Evolutionary conservation across 2,113 vertebrate species (phyloP), one percentile per base, ranked within the genome.

Genomic region (Salminus brasiliensis): DNA sequence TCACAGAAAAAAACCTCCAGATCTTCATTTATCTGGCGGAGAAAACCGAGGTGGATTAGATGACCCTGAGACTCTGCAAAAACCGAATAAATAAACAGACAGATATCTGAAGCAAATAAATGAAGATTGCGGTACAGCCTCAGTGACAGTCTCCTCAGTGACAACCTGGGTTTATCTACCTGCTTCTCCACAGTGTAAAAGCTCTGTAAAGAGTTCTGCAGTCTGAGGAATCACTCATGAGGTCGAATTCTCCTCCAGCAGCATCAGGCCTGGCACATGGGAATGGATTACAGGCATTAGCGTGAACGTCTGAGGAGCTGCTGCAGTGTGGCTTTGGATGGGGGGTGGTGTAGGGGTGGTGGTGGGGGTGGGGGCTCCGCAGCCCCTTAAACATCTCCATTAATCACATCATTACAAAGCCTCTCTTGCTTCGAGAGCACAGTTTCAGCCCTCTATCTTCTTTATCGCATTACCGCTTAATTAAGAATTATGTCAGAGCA

Each of bases 401-500:
- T 94, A 95, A 95, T 96, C 94, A 94, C 90, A 76, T 90, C 87
- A 89, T 94, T 93, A 93, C 85, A 90, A 89, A 59, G 86, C 89
- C 91, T 89, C 80, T 77, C 41, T 86, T 89, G 87, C 85, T 87
- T 90, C 87, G 86, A 90, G 91, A 88, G 84, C 85, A 27, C 78
- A 84, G 83, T 87, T 90, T 85, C 79, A 84, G 84, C 86, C 85
- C 81, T 83, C 82, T 88, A 90, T 91, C 90, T 89, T 88, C 88
- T 94, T 95, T 94, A 96, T 95, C 95, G 92, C 92, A 93, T 96
- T 95, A 95, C 87, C 53, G 88, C 93, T 95, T 97, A 96, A 97
- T 97, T 96, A 96, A 95, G 93, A 96, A 93, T 93, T 92, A 95
- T 95, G 94, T 95, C 90, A 85, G 80, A 90, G 91, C 92, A 93